Base-by-base conservation (phyloP, 2,888 invertebrate species). In the Eupithecia inturbata region DNA sequence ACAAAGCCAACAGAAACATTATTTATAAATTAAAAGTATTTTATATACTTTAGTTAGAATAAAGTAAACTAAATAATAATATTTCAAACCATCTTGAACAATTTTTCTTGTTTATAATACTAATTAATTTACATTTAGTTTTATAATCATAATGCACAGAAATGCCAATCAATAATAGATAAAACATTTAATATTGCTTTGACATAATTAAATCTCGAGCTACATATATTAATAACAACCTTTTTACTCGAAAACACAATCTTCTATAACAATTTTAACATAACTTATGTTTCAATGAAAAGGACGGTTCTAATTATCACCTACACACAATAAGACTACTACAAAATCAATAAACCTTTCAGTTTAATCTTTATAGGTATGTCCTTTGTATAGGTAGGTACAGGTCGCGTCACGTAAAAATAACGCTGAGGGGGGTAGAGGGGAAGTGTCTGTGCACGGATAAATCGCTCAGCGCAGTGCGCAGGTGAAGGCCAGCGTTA, bases 41-140 rank as follows among this genome's bases (percentile, higher is more conserved):
- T 0, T 5, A 14, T 22, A 5, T 14, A 26, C 3, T 53, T 49
- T 22, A 22, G 10, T 22, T 57, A 22, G 3, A 22, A 10, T 22
- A 53, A 0, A 53, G 53, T 14, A 57, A 57, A 22, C 3, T 22
- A 53, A 22, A 53, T 22, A 14, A 57, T 22, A 10, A 53, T 57
- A 69, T 19, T 69, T 53, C 31, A 26, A 64, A 60, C 28, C 14
- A 16, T 16, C 14, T 22, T 49, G 14, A 33, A 31, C 33, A 49
- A 10, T 7, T 53, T 57, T 57, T 33, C 68, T 71, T 78, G 68
- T 26, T 12, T 67, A 78, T 80, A 75, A 76, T 72, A 75, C 73
- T 76, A 76, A 77, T 78, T 78, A 82, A 82, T 82, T 82, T 83
- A 83, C 81, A 85, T 77, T 80, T 81, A 82, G 78, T 83, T 83